Conservation (phyloP, 2,888 invertebrate genomes). For the Agonopterix subpropinquella region DNA sequence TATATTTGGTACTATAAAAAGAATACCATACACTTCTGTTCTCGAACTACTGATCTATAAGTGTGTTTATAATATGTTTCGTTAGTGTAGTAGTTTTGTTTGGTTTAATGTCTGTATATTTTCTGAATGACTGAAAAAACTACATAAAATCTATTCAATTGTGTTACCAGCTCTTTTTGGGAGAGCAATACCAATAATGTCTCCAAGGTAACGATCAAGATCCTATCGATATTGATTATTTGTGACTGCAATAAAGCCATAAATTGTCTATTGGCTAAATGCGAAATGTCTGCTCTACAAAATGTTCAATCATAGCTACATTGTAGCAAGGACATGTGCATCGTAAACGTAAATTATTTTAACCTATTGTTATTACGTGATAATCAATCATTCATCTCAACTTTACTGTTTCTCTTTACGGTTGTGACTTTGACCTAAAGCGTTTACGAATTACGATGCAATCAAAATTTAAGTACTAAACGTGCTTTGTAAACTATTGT, state of each 20-base stretch:
- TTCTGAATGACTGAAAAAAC: too few species aligned
- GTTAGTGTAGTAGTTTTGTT: too few species aligned
- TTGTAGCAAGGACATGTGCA: conserved; percentile 40
- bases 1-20: too few species aligned
- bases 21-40: too few species aligned
- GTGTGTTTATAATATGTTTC: too few species aligned
- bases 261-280: conserved; percentile 43
- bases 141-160: too few species aligned
- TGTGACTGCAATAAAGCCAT: conserved; percentile 40
- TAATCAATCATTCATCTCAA: conserved; percentile 30
- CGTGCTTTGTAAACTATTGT: not conserved
- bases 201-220: not conserved
- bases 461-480: conserved; percentile 10
- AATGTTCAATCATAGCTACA: conserved; percentile 39
- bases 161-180: too few species aligned
- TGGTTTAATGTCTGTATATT: too few species aligned
- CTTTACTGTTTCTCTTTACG: conserved; percentile 17
- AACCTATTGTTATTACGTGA: conserved; percentile 39
- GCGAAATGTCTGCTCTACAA: conserved; percentile 27
- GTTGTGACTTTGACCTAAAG: conserved; percentile 22
- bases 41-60: too few species aligned
- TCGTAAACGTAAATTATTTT: conserved; percentile 44
- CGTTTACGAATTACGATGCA: conserved; percentile 9
- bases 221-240: conserved; percentile 20
- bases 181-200: not conserved